phyloP scores from a whole-genome alignment of 2,113 vertebrate species.

The Saguinus midas region DNA sequence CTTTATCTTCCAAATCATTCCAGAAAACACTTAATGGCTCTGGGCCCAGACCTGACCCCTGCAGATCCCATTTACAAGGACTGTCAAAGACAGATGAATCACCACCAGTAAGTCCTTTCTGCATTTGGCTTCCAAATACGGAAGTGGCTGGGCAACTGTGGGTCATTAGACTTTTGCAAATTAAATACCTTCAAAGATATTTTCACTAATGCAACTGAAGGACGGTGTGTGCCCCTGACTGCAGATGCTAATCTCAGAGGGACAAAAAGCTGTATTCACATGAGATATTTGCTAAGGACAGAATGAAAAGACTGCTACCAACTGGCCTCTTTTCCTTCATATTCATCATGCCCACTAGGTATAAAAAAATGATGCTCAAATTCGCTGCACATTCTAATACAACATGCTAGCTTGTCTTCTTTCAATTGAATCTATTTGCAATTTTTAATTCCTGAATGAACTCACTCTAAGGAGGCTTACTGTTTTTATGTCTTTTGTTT shows the following conservation, averaged over 20 bases:
- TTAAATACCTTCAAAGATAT: slow-evolving; percentile 56
- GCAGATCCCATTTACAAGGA: slow-evolving; percentile 59
- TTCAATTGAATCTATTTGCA: background rate
- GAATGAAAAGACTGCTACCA: background rate
- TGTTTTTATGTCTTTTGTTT: background rate
- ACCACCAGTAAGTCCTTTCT: slow-evolving; percentile 51
- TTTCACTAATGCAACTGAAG: slow-evolving; percentile 38
- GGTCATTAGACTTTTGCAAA: slow-evolving; percentile 58
- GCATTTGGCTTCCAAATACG: slow-evolving; percentile 50
- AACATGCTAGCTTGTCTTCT: background rate
- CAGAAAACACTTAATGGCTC: slow-evolving; percentile 59
- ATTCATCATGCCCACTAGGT: background rate
- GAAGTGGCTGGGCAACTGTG: slow-evolving; percentile 41
- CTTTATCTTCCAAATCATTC: slow-evolving; percentile 58
- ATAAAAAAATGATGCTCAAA: background rate
- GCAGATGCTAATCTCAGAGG: background rate
- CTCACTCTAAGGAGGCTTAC: background rate
- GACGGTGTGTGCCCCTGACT: background rate
- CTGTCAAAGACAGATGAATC: slow-evolving; percentile 55
- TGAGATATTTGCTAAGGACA: background rate
- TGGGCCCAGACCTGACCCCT: slow-evolving; percentile 63
- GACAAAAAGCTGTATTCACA: background rate
- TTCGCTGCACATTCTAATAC: background rate
- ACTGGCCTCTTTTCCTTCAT: background rate
- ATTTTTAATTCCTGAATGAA: slow-evolving; percentile 1